Base-by-base conservation (phyloP, 2,113 vertebrate genomes). In the Narcine bancroftii region DNA sequence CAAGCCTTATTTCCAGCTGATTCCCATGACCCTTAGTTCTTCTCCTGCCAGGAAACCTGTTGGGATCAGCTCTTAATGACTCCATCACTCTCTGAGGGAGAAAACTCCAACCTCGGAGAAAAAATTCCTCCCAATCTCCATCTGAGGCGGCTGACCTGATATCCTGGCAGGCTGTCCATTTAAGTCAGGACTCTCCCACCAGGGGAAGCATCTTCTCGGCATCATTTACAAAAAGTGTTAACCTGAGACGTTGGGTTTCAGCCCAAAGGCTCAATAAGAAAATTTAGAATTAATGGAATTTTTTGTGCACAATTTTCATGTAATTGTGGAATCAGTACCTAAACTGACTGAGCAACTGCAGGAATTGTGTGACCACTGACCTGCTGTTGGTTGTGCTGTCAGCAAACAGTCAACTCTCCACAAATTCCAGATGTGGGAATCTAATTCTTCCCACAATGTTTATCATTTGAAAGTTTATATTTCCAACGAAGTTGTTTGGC, bases 341-440 rank as follows among this genome's bases (percentile, higher is more conserved):
- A 36, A 63, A 87, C 60, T 36, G 81, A 6, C 36, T n/a, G 15
- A 33, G 15, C 7, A 87, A 60, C 81, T 1, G 3, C 81, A 87
- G 53, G 33, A 56, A n/a, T 17, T 56, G 29, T 63, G 53, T 63
- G 53, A 87, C 81, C 53, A 36, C 53, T 87, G 81, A 87, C 6
- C 81, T 13, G 17, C n/a, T n/a, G 0, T 87, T 36, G 19, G 81
- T 60, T 36, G 53, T 36, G 33, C 21, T 56, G 33, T 21, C 53
- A 63, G 17, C 17, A 81, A 60, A 87, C 33, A 6, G 15, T 36
- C 6, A 87, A 7, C 17, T 87, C 6, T 60, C 81, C 36, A 36
- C n/a, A 60, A 36, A 87, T 60, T 17, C 11, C 53, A 60, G 81
- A 87, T 87, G 81, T 87, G 81, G 81, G 81, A 87, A 87, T 60